phyloP scores from a whole-genome alignment of 1,140 invertebrate species.

The Chironomus striatipennis region DNA sequence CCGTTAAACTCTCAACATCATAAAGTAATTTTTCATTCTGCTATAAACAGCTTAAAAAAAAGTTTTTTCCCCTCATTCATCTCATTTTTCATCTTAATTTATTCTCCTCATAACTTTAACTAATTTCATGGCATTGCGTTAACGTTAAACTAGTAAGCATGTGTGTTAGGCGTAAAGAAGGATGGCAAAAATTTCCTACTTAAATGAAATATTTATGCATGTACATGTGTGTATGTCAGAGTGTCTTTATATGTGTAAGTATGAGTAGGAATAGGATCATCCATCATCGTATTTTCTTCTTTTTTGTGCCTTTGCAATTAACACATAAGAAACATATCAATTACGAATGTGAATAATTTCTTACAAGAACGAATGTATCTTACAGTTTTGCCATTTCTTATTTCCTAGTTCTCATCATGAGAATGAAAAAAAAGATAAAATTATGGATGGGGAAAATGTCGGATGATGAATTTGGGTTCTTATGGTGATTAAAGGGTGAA shows the following conservation, averaged over 20 bases:
- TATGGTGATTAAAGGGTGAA: no score
- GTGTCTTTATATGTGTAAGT: not conserved
- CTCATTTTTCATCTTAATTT: no score
- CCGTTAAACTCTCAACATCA: no score
- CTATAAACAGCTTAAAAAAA: not conserved
- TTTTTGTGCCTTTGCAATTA: slow-evolving; percentile 10
- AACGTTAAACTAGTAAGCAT: not conserved
- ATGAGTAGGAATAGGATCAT: not conserved
- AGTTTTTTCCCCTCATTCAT: no score
- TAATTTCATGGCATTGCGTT: no score
- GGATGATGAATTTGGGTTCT: no score
- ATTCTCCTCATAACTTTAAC: no score
- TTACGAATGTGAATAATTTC: slow-evolving; percentile 9
- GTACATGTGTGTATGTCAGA: not conserved
- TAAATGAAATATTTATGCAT: not conserved
- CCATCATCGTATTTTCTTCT: slow-evolving; percentile 16
- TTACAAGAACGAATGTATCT: not conserved
- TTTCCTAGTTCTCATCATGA: no score
- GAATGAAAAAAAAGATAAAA: no score
- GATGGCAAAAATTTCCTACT: not conserved
- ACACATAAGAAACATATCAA: slow-evolving; percentile 6
- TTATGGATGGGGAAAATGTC: no score
- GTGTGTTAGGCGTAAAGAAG: not conserved
- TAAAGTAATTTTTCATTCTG: not conserved
- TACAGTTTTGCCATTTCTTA: no score